Conservation (phyloP, 2,113 vertebrate genomes). For the Vireo altiloquus region DNA sequence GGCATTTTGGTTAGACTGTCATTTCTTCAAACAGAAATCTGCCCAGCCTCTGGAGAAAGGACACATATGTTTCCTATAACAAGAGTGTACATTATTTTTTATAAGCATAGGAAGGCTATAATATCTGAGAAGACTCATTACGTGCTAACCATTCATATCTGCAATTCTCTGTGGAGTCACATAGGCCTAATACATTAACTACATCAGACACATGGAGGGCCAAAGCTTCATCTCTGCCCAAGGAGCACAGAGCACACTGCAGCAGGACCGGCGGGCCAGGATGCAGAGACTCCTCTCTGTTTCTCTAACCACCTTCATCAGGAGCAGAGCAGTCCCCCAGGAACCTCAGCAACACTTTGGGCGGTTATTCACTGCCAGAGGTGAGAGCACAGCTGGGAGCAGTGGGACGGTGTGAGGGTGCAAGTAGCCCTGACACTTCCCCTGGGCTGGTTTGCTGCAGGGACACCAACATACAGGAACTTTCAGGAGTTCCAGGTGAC, state of each 20-base stretch:
- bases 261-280: rapidly evolving
- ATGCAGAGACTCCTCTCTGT: neutral
- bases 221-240: neutral
- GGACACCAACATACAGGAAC: neutral
- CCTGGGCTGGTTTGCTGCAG: neutral
- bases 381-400: neutral
- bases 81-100: constrained; percentile 36
- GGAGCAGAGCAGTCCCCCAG: neutral
- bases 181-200: neutral
- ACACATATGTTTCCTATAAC: constrained; percentile 65
- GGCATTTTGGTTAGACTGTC: constrained; percentile 58
- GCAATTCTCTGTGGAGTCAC: neutral
- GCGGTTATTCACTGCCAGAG: neutral
- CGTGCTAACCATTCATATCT: constrained; percentile 29
- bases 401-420: neutral
- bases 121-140: constrained; percentile 51
- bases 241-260: rapidly evolving
- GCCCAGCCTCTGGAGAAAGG: constrained; percentile 22
- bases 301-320: neutral
- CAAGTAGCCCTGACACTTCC: neutral
- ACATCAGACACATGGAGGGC: neutral
- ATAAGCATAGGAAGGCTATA: constrained; percentile 9
- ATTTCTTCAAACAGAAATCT: constrained; percentile 61
- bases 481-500: neutral
- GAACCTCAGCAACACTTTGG: neutral